These are phyloP conservation scores for Excalfactoria chinensis DNA, from an alignment of 2,113 vertebrate species.

Conservation along the genomic window DNA sequence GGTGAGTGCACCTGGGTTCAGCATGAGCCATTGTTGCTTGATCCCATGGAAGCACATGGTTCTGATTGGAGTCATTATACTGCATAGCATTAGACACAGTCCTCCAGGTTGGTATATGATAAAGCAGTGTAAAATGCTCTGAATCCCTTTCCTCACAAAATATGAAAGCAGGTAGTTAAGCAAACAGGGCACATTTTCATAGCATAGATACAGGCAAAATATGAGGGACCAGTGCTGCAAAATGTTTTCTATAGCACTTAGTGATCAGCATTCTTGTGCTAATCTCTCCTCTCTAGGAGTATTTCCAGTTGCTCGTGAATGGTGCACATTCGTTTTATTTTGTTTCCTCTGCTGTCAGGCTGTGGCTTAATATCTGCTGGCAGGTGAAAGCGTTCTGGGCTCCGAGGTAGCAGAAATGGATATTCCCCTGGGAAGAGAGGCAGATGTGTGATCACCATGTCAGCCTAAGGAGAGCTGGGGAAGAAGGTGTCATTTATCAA, in stretches of 20 bases:
- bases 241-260: neutral
- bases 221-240: neutral
- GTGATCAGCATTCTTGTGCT: slow-evolving; percentile 29
- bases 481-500: neutral
- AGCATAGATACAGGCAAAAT: neutral
- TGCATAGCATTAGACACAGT: neutral
- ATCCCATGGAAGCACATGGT: neutral
- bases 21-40: neutral
- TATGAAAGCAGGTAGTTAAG: slow-evolving; percentile 6
- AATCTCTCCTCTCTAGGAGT: slow-evolving; percentile 18
- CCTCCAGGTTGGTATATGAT: neutral
- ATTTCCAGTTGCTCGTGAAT: slow-evolving; percentile 12
- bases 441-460: neutral
- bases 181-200: neutral
- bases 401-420: slow-evolving; percentile 37
- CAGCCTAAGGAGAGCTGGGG: neutral
- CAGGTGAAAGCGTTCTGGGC: slow-evolving; percentile 23
- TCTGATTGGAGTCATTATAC: neutral
- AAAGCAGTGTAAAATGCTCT: neutral
- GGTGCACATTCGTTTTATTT: neutral
- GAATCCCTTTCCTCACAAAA: neutral
- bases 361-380: slow-evolving; percentile 28
- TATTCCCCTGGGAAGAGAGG: neutral
- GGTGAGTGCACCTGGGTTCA: neutral
- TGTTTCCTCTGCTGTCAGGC: slow-evolving; percentile 30